These are phyloP conservation scores for Epinephelus moara DNA, from an alignment of 2,113 vertebrate genomes.

Conservation along the genomic window DNA sequence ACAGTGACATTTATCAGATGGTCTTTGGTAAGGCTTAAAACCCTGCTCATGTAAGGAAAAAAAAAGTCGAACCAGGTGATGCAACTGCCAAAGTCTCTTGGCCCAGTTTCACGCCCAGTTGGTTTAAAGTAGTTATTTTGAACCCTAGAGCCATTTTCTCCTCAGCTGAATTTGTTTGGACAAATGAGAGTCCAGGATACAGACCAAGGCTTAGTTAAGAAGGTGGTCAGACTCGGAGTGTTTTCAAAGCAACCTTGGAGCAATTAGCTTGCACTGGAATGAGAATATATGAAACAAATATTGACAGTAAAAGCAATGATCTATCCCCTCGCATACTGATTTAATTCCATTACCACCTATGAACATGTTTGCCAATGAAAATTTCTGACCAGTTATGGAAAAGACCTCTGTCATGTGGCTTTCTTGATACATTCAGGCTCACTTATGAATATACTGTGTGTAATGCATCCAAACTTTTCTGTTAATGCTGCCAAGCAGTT, in stretches of 20 bases:
- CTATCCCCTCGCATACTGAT: not conserved
- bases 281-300: constrained; percentile 13
- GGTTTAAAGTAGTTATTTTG: constrained; percentile 13
- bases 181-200: not conserved
- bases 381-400: not conserved
- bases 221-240: not conserved
- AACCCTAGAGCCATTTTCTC: constrained; percentile 7
- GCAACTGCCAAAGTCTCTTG: not conserved
- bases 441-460: not conserved
- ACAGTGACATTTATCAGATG: not conserved
- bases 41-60: not conserved
- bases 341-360: not conserved
- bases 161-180: constrained; percentile 2
- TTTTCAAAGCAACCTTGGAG: not conserved
- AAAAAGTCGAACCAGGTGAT: not conserved
- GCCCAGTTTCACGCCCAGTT: not conserved
- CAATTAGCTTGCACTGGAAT: not conserved
- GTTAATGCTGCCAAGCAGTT: not conserved
- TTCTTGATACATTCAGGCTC: not conserved
- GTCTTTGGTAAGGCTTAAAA: not conserved
- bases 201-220: not conserved
- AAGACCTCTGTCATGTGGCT: not conserved
- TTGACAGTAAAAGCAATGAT: not conserved
- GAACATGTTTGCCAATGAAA: not conserved
- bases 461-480: not conserved